These are phyloP conservation scores for Argyra leucocephala DNA, from an alignment of 2,888 invertebrate genomes.

Conservation along the genomic window DNA sequence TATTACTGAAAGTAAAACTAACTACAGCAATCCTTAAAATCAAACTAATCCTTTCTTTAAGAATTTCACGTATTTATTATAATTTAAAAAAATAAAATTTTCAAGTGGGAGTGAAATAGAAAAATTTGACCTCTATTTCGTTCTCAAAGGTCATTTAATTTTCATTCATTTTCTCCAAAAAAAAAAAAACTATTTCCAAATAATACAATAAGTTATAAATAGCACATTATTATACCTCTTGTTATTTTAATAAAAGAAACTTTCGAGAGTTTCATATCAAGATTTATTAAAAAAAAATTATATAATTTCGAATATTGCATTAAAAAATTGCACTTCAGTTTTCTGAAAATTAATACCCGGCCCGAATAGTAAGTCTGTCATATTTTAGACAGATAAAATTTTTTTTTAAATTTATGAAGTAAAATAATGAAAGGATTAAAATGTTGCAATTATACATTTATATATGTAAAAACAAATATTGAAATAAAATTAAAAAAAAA, in stretches of 20 bases:
- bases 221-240: not conserved
- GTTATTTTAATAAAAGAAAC: not conserved
- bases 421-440: too few relatives aligned
- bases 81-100: not conserved
- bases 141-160: not conserved
- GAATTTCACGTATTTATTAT: not conserved
- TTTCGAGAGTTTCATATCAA: not conserved
- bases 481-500: not conserved
- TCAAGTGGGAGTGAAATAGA: not conserved
- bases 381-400: too few relatives aligned
- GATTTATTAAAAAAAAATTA: not conserved
- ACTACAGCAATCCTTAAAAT: not conserved
- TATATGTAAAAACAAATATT: too few relatives aligned
- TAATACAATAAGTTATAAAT: not conserved
- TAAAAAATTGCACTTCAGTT: not conserved
- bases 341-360: too few relatives aligned
- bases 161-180: not conserved
- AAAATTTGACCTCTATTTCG: not conserved
- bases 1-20: too few relatives aligned
- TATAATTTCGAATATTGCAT: not conserved
- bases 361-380: too few relatives aligned
- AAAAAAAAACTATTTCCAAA: not conserved
- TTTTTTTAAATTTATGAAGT: too few relatives aligned
- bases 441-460: too few relatives aligned
- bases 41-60: not conserved